These are phyloP conservation scores for Hanleya hanleyi DNA, from an alignment of 2,888 invertebrate species.

Conservation along the genomic window DNA sequence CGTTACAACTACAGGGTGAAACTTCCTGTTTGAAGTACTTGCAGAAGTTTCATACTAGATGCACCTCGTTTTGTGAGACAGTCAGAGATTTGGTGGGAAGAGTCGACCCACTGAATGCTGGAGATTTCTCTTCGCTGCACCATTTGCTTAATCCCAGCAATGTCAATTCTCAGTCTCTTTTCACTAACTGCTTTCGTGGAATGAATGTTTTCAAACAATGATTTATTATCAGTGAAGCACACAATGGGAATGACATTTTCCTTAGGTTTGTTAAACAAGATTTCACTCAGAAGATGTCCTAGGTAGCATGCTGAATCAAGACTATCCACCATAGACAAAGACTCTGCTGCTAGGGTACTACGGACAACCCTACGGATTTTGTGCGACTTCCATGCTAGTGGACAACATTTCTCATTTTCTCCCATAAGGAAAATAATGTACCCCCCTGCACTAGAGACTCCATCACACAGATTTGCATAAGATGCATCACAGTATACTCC, in stretches of 20 bases:
- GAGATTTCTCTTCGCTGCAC: slow-evolving; percentile 19
- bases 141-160: slow-evolving; percentile 35
- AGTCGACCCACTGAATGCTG: background rate
- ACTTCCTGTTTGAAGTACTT: background rate
- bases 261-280: slow-evolving; percentile 7
- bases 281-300: slow-evolving; percentile 27
- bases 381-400: slow-evolving; percentile 29
- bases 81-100: background rate
- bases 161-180: slow-evolving; percentile 32
- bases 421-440: slow-evolving; percentile 26
- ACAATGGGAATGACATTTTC: slow-evolving; percentile 25
- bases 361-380: slow-evolving; percentile 35
- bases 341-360: slow-evolving; percentile 38
- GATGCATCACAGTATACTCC: slow-evolving; percentile 35
- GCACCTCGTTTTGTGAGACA: slow-evolving; percentile 6
- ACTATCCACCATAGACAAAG: slow-evolving; percentile 31
- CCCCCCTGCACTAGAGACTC: slow-evolving; percentile 28
- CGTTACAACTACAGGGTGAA: too few species aligned
- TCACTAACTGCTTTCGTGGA: slow-evolving; percentile 36
- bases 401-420: slow-evolving; percentile 19
- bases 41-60: background rate
- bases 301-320: slow-evolving; percentile 31
- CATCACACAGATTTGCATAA: slow-evolving; percentile 36
- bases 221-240: slow-evolving; percentile 36
- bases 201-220: slow-evolving; percentile 33